Evolutionary conservation across 2,113 vertebrate species (phyloP), one percentile per base, ranked within the genome.

Genomic region (Conger conger): DNA sequence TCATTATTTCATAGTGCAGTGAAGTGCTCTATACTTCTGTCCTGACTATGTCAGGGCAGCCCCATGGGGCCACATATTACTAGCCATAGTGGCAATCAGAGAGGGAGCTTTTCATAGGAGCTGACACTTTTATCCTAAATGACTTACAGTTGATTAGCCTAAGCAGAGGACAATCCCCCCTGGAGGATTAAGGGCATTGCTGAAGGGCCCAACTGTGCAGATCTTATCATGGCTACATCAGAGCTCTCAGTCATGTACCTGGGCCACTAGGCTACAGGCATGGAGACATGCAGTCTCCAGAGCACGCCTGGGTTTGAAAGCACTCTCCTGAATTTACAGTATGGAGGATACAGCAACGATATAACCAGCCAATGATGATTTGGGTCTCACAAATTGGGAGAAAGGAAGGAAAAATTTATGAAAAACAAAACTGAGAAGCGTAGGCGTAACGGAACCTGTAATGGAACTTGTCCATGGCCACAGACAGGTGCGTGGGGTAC

Each of bases 401-500:
- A 63, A 23, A 82, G 57, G 36, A 82, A 13, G 37, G 35, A 27
- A 57, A 82, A 9, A 42, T 27, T 18, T 35, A 63, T 23, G n/a
- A 33, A 63, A 63, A 50, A 50, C 45, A 7, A 50, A 50, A 50
- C 45, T 50, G 45, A 50, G 11, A 13, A 50, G n/a, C n/a, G n/a
- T n/a, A n/a, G n/a, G n/a, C n/a, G n/a, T n/a, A n/a, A n/a, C n/a
- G 4, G 23, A 4, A 96, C 98, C 96, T 97, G 96, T 99, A 99
- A 86, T 96, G 92, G 7, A 99, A 99, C 86, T 99, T 99, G 91
- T 99, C 98, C 97, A 99, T 99, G 91, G 98, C 98, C 1, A 99
- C 91, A 0, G 98, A 98, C 78, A 97, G 95, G 0, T 99, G 98
- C 23, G 96, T 97, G 82, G 98, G 98, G 82, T 95, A 95, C 89